Evolutionary conservation across 2,888 invertebrate species (phyloP).

Genomic region (Dendrolimus pini): DNA sequence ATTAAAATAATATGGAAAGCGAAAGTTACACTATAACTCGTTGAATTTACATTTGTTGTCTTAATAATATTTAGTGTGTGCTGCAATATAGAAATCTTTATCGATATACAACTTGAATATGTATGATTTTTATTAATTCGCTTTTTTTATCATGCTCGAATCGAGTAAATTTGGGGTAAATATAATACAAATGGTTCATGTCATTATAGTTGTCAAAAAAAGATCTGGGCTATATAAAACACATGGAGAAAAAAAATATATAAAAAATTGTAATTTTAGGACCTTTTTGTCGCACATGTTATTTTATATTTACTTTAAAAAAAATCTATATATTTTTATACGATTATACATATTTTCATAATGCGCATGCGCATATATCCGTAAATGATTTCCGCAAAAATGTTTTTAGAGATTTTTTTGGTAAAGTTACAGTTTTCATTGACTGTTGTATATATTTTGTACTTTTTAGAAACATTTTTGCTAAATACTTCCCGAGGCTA

Average conservation of each 20-base stretch:
- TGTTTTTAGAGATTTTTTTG: slow-evolving; percentile 25
- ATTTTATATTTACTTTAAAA: slow-evolving; percentile 12
- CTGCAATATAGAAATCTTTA: slow-evolving; percentile 58
- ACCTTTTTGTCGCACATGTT: slow-evolving; percentile 31
- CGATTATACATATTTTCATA: slow-evolving; percentile 38
- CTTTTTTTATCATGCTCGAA: slow-evolving; percentile 36
- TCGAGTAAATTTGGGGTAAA: slow-evolving; percentile 31
- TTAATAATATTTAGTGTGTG: slow-evolving; percentile 51
- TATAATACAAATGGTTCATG: slow-evolving; percentile 24
- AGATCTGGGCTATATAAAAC: slow-evolving; percentile 39
- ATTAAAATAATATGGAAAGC: too few relatives aligned
- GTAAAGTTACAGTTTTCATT: slow-evolving; percentile 3
- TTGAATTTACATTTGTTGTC: slow-evolving; percentile 22
- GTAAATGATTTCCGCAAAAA: slow-evolving; percentile 43
- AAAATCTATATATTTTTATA: slow-evolving; percentile 15
- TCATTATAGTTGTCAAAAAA: slow-evolving; percentile 18
- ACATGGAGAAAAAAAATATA: slow-evolving; percentile 20
- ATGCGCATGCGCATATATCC: slow-evolving; percentile 29
- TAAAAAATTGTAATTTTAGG: slow-evolving; percentile 32
- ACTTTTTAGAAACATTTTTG: slow-evolving; percentile 36
- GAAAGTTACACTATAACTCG: neutral
- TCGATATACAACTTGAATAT: slow-evolving; percentile 43
- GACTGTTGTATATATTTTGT: slow-evolving; percentile 15
- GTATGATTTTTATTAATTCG: slow-evolving; percentile 49
- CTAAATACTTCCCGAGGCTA: slow-evolving; percentile 31